phyloP scores from a whole-genome alignment of 92 coral and sea anemone genomes.

The Epizoanthus rinbou region DNA sequence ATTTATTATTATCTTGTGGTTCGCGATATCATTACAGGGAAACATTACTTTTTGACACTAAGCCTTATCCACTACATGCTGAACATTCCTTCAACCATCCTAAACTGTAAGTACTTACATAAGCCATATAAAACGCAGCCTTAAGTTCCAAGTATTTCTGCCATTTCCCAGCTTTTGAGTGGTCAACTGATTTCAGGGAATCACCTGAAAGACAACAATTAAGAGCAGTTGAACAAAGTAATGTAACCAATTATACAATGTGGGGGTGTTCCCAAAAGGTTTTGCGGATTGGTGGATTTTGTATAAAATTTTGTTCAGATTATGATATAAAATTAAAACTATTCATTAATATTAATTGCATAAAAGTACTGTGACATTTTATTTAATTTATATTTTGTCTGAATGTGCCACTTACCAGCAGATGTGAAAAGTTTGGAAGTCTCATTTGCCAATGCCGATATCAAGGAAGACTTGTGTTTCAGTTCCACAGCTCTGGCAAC shows the following conservation, averaged over 20 bases:
- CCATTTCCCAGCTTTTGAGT: conserved; percentile 95
- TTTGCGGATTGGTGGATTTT: too few relatives aligned
- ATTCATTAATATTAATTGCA: too few relatives aligned
- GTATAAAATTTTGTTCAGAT: too few relatives aligned
- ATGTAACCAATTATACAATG: too few relatives aligned
- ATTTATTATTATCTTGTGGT: too few relatives aligned
- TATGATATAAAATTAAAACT: too few relatives aligned
- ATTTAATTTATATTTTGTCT: neutral
- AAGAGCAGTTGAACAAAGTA: neutral
- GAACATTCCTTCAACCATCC: too few relatives aligned
- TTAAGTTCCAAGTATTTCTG: conserved; percentile 93
- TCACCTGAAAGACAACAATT: conserved; percentile 61
- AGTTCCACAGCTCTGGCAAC: conserved; percentile 98
- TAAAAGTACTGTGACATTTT: too few relatives aligned
- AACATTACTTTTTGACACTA: too few relatives aligned
- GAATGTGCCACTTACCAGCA: conserved; percentile 67
- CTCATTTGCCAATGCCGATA: conserved; percentile 91
- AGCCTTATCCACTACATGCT: too few relatives aligned
- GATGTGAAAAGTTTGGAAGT: conserved; percentile 87
- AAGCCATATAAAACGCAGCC: conserved; percentile 88
- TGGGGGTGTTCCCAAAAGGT: too few relatives aligned
- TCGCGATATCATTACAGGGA: too few relatives aligned
- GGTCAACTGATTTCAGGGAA: conserved; percentile 85
- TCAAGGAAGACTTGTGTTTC: conserved; percentile 91
- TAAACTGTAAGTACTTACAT: conserved; percentile 61